These are phyloP conservation scores for Cacajao melanocephalus DNA, from an alignment of 2,797 vertebrate species.

Conservation along the genomic window DNA sequence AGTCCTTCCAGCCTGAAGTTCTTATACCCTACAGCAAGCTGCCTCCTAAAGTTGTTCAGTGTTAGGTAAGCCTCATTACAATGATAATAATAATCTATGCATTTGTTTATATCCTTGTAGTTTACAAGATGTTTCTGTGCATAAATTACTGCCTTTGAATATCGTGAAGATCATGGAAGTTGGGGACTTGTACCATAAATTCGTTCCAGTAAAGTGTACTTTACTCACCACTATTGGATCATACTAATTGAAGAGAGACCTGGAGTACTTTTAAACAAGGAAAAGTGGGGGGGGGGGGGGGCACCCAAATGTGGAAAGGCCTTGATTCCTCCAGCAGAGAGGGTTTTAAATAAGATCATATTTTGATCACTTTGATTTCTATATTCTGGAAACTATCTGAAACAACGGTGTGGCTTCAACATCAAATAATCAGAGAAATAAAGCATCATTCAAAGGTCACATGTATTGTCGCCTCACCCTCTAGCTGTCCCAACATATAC, in stretches of 20 bases:
- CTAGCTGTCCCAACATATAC: neutral
- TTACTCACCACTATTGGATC: neutral
- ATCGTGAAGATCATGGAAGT: neutral
- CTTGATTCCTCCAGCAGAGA: neutral
- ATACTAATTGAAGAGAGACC: neutral
- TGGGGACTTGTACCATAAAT: neutral
- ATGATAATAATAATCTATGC: neutral
- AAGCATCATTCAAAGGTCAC: neutral
- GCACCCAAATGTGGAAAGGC: neutral
- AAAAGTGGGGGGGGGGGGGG: too few relatives aligned
- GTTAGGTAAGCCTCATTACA: neutral
- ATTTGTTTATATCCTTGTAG: neutral
- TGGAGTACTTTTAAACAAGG: neutral
- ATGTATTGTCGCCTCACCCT: neutral
- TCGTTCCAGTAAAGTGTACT: neutral
- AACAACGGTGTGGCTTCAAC: neutral
- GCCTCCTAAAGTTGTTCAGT: neutral
- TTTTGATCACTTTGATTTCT: slow-evolving; percentile 24
- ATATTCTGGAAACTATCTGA: neutral
- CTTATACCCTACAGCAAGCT: neutral
- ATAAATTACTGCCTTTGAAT: neutral
- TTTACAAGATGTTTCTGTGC: neutral
- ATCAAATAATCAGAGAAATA: neutral
- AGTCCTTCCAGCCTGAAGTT: neutral
- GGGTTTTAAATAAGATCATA: neutral